phyloP scores from a whole-genome alignment of 2,797 vertebrate species.

The Oophaga sylvatica region DNA sequence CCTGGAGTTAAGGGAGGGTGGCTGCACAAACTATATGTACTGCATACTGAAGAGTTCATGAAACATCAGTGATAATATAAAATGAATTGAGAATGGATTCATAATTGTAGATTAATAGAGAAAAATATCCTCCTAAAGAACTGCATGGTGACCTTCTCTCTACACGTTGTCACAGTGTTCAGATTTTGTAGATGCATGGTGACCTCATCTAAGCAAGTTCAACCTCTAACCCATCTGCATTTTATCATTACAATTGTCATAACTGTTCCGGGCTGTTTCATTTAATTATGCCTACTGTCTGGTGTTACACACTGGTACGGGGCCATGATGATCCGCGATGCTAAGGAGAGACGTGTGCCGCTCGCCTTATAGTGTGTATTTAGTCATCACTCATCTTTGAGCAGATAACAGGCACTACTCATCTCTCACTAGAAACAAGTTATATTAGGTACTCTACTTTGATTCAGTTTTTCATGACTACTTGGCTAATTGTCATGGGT shows the following conservation, averaged over 20 bases:
- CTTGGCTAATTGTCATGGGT: too few species aligned
- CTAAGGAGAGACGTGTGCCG: not conserved
- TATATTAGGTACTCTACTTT: not conserved
- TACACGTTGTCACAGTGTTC: conserved; percentile 8
- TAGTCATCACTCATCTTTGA: not conserved
- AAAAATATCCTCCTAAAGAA: not conserved
- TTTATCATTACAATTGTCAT: conserved; percentile 10
- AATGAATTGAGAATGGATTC: not conserved
- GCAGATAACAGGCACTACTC: not conserved
- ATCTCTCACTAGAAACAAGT: not conserved
- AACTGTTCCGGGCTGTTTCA: not conserved
- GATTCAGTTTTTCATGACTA: too few species aligned
- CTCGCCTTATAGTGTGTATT: not conserved
- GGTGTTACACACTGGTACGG: not conserved
- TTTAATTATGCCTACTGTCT: not conserved
- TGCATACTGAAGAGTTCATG: not conserved
- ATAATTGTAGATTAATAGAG: not conserved
- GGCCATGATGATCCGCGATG: not conserved
- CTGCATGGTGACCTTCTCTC: not conserved
- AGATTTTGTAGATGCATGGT: not conserved
- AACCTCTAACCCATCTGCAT: conserved; percentile 3
- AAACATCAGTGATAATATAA: not conserved
- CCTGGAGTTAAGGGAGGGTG: not conserved
- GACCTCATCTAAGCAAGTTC: conserved; percentile 29
- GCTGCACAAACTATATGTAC: conserved; percentile 1